Conservation (phyloP, 2,888 invertebrate species). For the Melanotus villosus region DNA sequence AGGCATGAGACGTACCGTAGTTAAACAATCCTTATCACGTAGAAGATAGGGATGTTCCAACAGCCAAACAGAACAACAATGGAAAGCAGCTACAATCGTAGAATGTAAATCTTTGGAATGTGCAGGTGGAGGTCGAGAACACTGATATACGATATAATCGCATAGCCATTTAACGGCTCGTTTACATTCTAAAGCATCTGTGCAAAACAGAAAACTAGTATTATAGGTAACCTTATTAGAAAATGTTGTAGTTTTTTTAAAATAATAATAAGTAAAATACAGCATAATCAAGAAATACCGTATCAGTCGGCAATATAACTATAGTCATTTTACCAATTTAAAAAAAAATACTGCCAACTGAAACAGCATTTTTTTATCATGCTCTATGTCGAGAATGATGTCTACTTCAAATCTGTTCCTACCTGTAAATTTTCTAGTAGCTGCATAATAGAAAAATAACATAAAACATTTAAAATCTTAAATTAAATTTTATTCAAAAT, state of each 20-base stretch:
- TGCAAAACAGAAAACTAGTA: slow-evolving; percentile 21
- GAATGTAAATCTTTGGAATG: slow-evolving; percentile 96
- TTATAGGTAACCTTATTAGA: no score
- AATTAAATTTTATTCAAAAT: no score
- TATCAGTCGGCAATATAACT: no score
- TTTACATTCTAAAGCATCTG: slow-evolving; percentile 91
- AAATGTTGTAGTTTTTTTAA: no score
- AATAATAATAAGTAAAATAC: no score
- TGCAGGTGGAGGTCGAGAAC: slow-evolving; percentile 93
- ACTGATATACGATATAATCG: slow-evolving; percentile 97
- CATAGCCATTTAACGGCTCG: slow-evolving; percentile 97
- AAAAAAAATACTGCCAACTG: no score
- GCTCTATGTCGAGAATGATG: no score
- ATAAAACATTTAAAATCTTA: slow-evolving; percentile 3
- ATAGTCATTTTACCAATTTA: no score
- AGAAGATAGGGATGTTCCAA: slow-evolving; percentile 91
- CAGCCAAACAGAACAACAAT: slow-evolving; percentile 93
- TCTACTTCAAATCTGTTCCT: slow-evolving; percentile 41
- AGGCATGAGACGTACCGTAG: slow-evolving; percentile 81
- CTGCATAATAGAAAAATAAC: slow-evolving; percentile 52
- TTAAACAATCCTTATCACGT: slow-evolving; percentile 92
- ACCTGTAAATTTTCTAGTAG: slow-evolving; percentile 73
- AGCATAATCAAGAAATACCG: no score
- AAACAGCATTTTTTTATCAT: no score
- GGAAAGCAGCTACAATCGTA: slow-evolving; percentile 93